Conservation (phyloP, 2,113 vertebrate species). For the Morphnarchus princeps region DNA sequence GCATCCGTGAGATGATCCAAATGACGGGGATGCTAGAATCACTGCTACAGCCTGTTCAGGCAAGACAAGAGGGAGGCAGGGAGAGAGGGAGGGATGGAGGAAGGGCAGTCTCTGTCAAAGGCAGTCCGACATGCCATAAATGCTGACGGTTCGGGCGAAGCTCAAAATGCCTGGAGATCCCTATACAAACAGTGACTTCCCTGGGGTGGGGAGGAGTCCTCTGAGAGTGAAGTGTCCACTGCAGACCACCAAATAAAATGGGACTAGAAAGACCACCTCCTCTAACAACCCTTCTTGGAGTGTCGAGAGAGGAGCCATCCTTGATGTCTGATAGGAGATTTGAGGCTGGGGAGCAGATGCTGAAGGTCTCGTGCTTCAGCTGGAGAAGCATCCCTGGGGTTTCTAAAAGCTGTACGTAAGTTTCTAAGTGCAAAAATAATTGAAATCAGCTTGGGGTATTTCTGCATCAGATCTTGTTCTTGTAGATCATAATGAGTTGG, state of each 20-base stretch:
- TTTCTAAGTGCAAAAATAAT: background rate
- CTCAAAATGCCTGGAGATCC: background rate
- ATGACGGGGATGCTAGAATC: background rate
- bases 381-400: background rate
- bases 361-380: background rate
- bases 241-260: background rate
- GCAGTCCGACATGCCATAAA: background rate
- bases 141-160: background rate
- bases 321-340: background rate
- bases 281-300: background rate
- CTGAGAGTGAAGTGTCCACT: background rate
- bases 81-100: background rate
- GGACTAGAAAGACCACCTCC: background rate
- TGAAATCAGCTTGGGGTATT: background rate
- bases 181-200: background rate
- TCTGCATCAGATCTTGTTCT: background rate
- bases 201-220: background rate
- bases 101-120: conserved; percentile 18
- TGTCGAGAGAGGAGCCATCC: background rate
- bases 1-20: background rate
- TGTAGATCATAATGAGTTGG: background rate
- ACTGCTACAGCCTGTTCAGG: background rate
- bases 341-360: background rate
- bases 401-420: background rate
- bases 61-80: background rate